Percentiles rank a stretch among this genome's conserved stretches.
phyloP scores from a whole-genome alignment of 2,113 vertebrate species.

The Salvelinus alpinus region DNA sequence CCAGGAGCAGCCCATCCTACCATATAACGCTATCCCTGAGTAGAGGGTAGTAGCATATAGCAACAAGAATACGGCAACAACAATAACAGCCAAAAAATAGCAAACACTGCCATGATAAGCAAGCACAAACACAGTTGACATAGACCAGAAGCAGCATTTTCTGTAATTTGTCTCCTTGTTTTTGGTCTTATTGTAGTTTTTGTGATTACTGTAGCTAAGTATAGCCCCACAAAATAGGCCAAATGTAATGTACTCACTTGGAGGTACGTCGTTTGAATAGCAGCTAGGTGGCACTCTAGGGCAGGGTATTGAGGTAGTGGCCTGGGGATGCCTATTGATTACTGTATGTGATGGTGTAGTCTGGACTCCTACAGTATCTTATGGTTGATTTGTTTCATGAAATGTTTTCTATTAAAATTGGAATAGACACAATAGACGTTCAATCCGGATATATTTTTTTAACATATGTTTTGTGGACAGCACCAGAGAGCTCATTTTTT shows the following conservation, averaged over 20 bases:
- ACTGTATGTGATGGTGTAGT: slow-evolving; percentile 63
- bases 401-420: slow-evolving; percentile 69
- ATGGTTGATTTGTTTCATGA: slow-evolving; percentile 66
- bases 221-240: neutral
- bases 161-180: neutral
- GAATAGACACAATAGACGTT: slow-evolving; percentile 47
- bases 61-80: neutral
- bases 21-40: slow-evolving; percentile 58
- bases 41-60: slow-evolving; percentile 24
- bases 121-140: too few relatives aligned
- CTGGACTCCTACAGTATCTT: slow-evolving; percentile 55
- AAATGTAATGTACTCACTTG: slow-evolving; percentile 33
- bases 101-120: too few relatives aligned
- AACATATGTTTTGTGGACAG: slow-evolving; percentile 24
- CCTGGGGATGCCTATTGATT: slow-evolving; percentile 39
- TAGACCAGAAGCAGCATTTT: neutral
- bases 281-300: slow-evolving; percentile 70
- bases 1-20: slow-evolving; percentile 67
- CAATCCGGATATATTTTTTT: slow-evolving; percentile 57
- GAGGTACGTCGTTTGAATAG: slow-evolving; percentile 24
- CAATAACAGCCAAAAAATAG: too few relatives aligned
- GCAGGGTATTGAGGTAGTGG: slow-evolving; percentile 27
- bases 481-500: slow-evolving; percentile 28
- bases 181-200: neutral
- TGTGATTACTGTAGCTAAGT: neutral